phyloP scores from a whole-genome alignment of 2,888 invertebrate species.

The Dynastes tityus region DNA sequence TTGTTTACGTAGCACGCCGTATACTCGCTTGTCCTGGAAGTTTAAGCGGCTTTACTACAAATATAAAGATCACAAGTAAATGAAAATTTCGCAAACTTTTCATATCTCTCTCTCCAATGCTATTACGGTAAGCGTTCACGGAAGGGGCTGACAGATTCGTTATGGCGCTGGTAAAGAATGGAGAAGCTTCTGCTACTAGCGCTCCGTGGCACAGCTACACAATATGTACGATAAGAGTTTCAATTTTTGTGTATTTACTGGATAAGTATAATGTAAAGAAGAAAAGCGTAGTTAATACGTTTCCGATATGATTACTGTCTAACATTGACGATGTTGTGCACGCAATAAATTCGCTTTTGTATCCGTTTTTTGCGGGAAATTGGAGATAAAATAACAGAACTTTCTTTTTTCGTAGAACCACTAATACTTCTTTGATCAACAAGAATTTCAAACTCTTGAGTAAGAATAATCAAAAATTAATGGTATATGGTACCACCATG shows the following conservation, averaged over 20 bases:
- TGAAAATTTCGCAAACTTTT: conserved; percentile 51
- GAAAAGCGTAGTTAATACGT: not conserved
- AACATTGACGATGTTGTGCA: conserved; percentile 5
- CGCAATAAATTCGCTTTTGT: too few relatives aligned
- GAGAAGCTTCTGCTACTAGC: not conserved
- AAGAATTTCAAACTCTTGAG: too few relatives aligned
- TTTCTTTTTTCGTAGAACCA: too few relatives aligned
- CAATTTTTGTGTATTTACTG: not conserved
- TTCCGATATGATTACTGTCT: conserved; percentile 7
- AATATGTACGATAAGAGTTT: conserved; percentile 29
- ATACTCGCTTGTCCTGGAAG: conserved; percentile 52
- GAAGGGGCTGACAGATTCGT: not conserved
- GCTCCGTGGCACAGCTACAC: not conserved
- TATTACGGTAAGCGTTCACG: conserved; percentile 38
- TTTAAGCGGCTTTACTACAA: conserved; percentile 55
- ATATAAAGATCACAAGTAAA: conserved; percentile 53
- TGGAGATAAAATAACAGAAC: too few relatives aligned
- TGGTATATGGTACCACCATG: too few relatives aligned
- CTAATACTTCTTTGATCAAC: too few relatives aligned
- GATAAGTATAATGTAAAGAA: too few relatives aligned
- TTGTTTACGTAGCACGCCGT: conserved; percentile 42
- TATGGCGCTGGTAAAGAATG: not conserved
- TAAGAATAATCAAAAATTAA: too few relatives aligned
- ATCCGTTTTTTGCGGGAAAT: too few relatives aligned
- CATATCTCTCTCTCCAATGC: conserved; percentile 37